phyloP scores from a whole-genome alignment of 2,888 invertebrate genomes.

The Xylocampa areola region DNA sequence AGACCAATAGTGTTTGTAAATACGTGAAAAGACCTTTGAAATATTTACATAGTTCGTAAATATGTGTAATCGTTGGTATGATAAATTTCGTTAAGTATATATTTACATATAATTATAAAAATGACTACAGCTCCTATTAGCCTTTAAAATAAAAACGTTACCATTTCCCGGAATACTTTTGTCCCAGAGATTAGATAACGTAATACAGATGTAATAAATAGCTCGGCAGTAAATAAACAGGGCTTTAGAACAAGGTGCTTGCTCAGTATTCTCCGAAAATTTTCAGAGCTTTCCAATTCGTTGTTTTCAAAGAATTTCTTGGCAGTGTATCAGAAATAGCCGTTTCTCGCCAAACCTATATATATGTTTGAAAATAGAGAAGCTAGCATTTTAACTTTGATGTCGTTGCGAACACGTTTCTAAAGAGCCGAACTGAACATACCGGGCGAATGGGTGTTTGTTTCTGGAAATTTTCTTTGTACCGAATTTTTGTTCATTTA shows the following conservation, averaged over 20 bases:
- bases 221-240: constrained; percentile 37
- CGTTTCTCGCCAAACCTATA: constrained; percentile 13
- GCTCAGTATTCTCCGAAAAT: constrained; percentile 43
- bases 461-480: constrained; percentile 36
- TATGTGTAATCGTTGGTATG: no score
- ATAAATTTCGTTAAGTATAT: no score
- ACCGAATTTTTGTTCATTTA: constrained; percentile 36
- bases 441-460: constrained; percentile 33
- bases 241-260: constrained; percentile 44
- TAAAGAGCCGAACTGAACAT: constrained; percentile 35
- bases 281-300: constrained; percentile 35
- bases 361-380: constrained; percentile 44
- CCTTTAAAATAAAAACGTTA: no score
- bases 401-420: constrained; percentile 47
- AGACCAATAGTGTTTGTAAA: no score
- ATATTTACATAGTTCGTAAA: no score
- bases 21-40: no score
- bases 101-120: no score
- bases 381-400: constrained; percentile 51
- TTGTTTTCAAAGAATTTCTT: constrained; percentile 53
- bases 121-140: no score
- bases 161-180: no score
- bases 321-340: constrained; percentile 48
- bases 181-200: constrained; percentile 31
- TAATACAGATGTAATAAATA: constrained; percentile 33